phyloP scores from a whole-genome alignment of 1,140 invertebrate genomes.

The Pseudomyrmex gracilis region DNA sequence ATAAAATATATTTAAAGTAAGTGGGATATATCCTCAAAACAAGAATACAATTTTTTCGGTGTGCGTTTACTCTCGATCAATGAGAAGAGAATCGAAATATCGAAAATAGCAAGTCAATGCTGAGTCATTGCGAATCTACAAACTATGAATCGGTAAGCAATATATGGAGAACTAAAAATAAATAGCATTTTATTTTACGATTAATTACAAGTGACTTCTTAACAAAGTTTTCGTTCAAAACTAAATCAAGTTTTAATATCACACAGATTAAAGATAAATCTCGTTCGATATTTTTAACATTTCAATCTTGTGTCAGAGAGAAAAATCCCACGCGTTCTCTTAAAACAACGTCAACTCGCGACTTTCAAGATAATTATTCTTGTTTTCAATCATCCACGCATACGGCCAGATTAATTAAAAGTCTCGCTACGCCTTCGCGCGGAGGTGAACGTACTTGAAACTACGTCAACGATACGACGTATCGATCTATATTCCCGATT shows the following conservation, averaged over 20 bases:
- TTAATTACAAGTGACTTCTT: background rate
- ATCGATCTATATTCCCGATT: background rate
- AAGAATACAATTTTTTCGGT: too few species aligned
- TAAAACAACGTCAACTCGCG: background rate
- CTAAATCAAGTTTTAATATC: background rate
- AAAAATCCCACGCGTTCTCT: background rate
- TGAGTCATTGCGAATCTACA: slow-evolving; percentile 19
- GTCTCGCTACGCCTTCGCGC: background rate
- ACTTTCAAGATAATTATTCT: background rate
- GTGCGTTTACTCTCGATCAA: background rate
- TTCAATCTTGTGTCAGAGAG: background rate
- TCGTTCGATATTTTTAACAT: background rate
- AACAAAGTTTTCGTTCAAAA: background rate
- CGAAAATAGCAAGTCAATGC: background rate
- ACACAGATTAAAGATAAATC: background rate
- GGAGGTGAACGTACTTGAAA: slow-evolving; percentile 45
- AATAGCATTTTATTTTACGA: background rate
- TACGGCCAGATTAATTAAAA: slow-evolving; percentile 25
- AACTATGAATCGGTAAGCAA: background rate
- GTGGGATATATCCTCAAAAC: too few species aligned
- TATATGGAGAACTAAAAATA: background rate
- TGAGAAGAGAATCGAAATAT: slow-evolving; percentile 6
- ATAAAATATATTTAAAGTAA: too few species aligned
- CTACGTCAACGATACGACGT: background rate
- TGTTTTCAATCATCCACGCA: background rate